Percentiles rank a stretch among this genome's conserved stretches.
Evolutionary conservation across 2,113 vertebrate genomes (phyloP).

Genomic region (Indicator maculatus): DNA sequence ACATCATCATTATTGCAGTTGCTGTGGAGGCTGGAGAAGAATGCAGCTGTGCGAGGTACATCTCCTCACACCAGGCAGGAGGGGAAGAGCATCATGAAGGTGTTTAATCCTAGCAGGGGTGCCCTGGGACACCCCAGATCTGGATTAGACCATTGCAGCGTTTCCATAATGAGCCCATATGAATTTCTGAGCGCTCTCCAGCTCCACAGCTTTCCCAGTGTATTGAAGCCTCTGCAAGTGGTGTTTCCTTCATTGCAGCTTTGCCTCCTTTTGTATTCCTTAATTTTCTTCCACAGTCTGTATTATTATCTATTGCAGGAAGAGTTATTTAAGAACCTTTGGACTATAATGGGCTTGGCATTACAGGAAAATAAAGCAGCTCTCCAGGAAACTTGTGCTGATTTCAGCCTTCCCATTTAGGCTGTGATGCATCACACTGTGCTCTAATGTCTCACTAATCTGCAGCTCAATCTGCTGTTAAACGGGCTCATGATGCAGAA

Average conservation of each 20-base stretch:
- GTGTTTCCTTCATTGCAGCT: not conserved
- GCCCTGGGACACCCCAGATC: not conserved
- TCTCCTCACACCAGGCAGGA: not conserved
- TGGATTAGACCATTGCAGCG: not conserved
- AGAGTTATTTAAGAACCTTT: constrained; percentile 72
- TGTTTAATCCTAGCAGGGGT: not conserved
- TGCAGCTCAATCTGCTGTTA: constrained; percentile 74
- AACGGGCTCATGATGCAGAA: constrained; percentile 42
- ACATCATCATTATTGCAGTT: not conserved
- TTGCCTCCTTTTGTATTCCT: constrained; percentile 19
- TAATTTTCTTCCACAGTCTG: constrained; percentile 36
- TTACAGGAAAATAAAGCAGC: constrained; percentile 63
- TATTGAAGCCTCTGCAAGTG: not conserved
- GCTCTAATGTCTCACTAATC: constrained; percentile 72
- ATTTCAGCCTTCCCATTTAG: constrained; percentile 69
- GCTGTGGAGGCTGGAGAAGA: not conserved
- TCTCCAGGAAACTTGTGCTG: constrained; percentile 65
- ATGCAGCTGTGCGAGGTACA: not conserved
- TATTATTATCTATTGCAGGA: constrained; percentile 48
- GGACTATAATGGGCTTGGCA: constrained; percentile 61
- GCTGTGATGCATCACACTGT: constrained; percentile 63
- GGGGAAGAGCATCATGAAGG: rapidly evolving
- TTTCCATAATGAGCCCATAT: not conserved
- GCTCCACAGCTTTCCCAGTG: not conserved
- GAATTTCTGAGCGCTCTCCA: not conserved